Percentiles rank a stretch among this genome's conserved stretches.
These are phyloP conservation scores for Leucopternis melanops DNA, from an alignment of 2,113 vertebrate species.

Conservation along the genomic window DNA sequence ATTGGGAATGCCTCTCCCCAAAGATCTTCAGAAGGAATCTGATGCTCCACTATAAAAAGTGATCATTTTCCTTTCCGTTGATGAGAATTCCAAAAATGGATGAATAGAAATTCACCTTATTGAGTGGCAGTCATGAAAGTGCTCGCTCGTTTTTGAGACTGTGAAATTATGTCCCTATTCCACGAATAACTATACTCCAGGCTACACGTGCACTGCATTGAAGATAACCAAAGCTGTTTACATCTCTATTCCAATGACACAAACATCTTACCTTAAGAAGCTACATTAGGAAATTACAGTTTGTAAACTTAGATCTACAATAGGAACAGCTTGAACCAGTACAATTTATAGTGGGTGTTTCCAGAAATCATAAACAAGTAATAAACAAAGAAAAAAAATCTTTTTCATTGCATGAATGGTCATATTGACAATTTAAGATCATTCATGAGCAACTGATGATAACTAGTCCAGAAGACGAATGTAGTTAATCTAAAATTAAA, in stretches of 20 bases:
- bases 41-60: background rate
- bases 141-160: accelerated
- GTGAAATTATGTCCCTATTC: background rate
- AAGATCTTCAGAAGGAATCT: background rate
- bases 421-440: background rate
- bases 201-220: background rate
- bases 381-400: background rate
- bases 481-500: background rate
- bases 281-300: background rate
- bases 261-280: background rate
- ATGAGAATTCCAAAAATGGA: background rate
- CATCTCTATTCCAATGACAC: background rate
- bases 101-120: background rate
- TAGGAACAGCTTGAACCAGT: background rate
- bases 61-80: background rate
- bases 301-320: background rate
- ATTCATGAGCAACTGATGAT: background rate
- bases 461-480: background rate
- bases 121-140: background rate
- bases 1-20: background rate
- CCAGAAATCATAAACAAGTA: background rate
- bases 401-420: background rate
- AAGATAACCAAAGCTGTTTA: background rate
- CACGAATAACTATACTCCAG: background rate
- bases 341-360: background rate